Conservation (phyloP, 2,113 vertebrate genomes). For the Rhizomys pruinosus region DNA sequence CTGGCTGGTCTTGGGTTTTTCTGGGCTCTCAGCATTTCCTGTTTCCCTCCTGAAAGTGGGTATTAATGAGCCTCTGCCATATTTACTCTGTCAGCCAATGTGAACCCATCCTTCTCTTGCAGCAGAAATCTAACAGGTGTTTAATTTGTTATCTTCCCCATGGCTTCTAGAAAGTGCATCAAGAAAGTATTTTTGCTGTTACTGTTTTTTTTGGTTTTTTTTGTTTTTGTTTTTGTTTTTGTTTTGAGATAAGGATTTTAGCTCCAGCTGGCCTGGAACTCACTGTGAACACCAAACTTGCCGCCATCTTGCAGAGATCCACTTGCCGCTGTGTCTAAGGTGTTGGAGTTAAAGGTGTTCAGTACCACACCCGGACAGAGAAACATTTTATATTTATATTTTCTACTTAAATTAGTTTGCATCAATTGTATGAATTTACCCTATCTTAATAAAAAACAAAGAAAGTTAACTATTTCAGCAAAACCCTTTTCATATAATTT, state of each 20-base stretch:
- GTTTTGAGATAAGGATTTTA: too few relatives aligned
- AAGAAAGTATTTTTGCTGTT: neutral
- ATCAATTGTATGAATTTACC: neutral
- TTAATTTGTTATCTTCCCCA: neutral
- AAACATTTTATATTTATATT: neutral
- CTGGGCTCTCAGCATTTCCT: neutral
- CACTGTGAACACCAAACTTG: too few relatives aligned
- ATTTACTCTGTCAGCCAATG: neutral
- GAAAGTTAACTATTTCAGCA: neutral
- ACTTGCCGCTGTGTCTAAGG: too few relatives aligned
- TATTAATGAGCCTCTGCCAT: neutral
- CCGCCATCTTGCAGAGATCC: too few relatives aligned
- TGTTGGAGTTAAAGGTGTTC: too few relatives aligned
- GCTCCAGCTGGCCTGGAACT: too few relatives aligned
- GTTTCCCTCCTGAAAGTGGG: neutral
- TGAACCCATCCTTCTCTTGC: constrained; percentile 9
- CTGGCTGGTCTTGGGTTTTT: neutral
- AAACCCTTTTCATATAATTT: constrained; percentile 7
- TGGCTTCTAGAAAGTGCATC: neutral
- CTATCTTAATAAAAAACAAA: neutral
- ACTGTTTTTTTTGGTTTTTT: too few relatives aligned
- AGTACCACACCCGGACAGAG: too few relatives aligned
- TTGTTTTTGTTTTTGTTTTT: too few relatives aligned
- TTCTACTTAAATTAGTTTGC: neutral
- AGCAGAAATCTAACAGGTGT: neutral